Conservation (phyloP, 1,140 invertebrate species). For the Tetramorium alpestre region DNA sequence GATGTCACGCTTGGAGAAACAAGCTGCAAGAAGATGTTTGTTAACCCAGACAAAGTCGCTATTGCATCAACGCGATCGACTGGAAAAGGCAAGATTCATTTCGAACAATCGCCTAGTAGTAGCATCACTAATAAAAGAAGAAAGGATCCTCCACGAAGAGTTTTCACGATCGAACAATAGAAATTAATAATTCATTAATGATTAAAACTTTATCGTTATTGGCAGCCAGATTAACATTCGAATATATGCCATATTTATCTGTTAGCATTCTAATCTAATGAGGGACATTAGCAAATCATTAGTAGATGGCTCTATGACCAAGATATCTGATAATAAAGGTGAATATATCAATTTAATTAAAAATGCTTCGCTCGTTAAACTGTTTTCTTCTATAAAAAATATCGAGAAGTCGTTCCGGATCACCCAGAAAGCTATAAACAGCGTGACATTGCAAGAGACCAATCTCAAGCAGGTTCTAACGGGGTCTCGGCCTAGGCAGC, state of each 20-base stretch:
- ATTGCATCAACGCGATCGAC: conserved; percentile 47
- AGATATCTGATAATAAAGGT: neutral
- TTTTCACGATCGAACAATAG: neutral
- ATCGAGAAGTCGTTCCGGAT: conserved; percentile 18
- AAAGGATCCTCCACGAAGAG: neutral
- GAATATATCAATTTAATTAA: neutral
- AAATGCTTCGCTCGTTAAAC: conserved; percentile 1
- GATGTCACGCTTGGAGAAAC: conserved; percentile 33
- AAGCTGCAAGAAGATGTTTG: conserved; percentile 48
- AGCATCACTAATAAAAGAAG: conserved; percentile 11
- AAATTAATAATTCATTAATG: neutral
- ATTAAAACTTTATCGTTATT: neutral
- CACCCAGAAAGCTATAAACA: neutral
- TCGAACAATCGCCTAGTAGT: conserved; percentile 2
- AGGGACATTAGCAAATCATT: conserved; percentile 5
- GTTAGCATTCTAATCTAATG: neutral
- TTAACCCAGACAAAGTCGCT: conserved; percentile 40
- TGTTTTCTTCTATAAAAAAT: neutral
- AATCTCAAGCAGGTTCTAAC: conserved; percentile 70
- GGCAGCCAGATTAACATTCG: neutral
- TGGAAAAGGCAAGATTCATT: conserved; percentile 40
- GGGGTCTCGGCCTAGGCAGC: conserved; percentile 82
- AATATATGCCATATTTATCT: neutral
- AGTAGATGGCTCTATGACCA: neutral
- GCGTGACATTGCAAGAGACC: conserved; percentile 13